Percentiles rank a stretch among this genome's conserved stretches.
Evolutionary conservation across 1,140 invertebrate species (phyloP).

Genomic region (Wiebesia pumilae): DNA sequence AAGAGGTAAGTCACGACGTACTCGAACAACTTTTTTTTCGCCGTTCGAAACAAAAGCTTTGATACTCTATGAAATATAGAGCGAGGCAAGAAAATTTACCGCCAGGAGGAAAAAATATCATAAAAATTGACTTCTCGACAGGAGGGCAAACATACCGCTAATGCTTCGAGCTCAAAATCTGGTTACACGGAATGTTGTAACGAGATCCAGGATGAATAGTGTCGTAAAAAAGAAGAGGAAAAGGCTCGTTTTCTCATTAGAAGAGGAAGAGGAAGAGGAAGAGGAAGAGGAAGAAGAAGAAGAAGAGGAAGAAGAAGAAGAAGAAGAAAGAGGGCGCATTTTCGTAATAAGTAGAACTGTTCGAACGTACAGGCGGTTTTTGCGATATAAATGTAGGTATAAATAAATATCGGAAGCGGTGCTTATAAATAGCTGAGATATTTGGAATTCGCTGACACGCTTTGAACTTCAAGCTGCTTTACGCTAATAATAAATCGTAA

Average conservation of each 20-base stretch:
- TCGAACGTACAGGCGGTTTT: too few relatives aligned
- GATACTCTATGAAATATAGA: neutral
- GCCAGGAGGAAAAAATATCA: neutral
- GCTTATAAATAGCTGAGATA: neutral
- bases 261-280: too few relatives aligned
- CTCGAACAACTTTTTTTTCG: too few relatives aligned
- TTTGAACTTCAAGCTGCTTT: neutral
- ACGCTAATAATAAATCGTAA: neutral
- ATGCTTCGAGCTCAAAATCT: neutral
- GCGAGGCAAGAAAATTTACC: neutral
- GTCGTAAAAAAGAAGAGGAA: neutral
- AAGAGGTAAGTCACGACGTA: too few relatives aligned
- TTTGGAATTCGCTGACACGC: neutral
- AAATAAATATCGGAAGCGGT: neutral
- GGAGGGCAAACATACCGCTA: neutral
- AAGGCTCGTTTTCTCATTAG: neutral
- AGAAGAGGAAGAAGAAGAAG: too few relatives aligned
- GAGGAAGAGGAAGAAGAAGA: too few relatives aligned
- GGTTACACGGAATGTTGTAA: neutral
- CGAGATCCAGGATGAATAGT: neutral
- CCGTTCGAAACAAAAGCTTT: too few relatives aligned
- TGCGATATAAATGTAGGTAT: neutral
- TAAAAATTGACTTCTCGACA: neutral
- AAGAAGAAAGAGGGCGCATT: too few relatives aligned
- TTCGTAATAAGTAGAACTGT: too few relatives aligned